Percentiles rank a stretch among this genome's conserved stretches.
These are phyloP conservation scores for Luidia sarsii DNA, from an alignment of 53 echinoderm and acorn worm genomes.

Conservation along the genomic window DNA sequence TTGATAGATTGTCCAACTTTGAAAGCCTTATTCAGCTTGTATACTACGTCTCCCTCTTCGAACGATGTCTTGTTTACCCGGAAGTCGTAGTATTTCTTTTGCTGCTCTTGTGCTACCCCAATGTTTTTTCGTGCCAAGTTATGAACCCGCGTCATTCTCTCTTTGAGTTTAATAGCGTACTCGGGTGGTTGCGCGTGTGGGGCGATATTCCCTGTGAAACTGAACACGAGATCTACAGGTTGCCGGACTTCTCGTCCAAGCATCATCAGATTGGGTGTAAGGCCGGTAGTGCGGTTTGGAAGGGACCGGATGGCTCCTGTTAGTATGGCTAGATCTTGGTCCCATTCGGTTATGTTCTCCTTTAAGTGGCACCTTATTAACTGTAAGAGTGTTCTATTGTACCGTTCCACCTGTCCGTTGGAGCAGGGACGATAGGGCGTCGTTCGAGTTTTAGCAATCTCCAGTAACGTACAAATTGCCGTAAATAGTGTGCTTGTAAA, in stretches of 20 bases:
- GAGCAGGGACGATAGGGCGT: conserved; percentile 68
- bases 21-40: background rate
- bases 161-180: background rate
- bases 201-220: background rate
- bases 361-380: conserved; percentile 57
- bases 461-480: conserved; percentile 53
- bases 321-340: conserved; percentile 1
- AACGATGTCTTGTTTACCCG: background rate
- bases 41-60: conserved; percentile 17
- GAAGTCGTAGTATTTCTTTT: conserved; percentile 17
- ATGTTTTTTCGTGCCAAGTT: background rate
- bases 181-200: background rate
- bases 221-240: conserved; percentile 11
- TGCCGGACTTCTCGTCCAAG: conserved; percentile 1
- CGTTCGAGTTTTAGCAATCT: conserved; percentile 53
- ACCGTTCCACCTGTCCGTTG: conserved; percentile 68
- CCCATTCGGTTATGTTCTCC: background rate
- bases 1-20: background rate
- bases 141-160: background rate
- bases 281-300: conserved; percentile 1
- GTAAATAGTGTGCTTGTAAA: conserved; percentile 59
- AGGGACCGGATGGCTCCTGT: conserved; percentile 1
- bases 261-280: conserved; percentile 25
- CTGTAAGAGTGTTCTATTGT: conserved; percentile 57
- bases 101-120: background rate